These are phyloP conservation scores for Hymenopus coronatus DNA, from an alignment of 2,888 invertebrate species.

Conservation along the genomic window DNA sequence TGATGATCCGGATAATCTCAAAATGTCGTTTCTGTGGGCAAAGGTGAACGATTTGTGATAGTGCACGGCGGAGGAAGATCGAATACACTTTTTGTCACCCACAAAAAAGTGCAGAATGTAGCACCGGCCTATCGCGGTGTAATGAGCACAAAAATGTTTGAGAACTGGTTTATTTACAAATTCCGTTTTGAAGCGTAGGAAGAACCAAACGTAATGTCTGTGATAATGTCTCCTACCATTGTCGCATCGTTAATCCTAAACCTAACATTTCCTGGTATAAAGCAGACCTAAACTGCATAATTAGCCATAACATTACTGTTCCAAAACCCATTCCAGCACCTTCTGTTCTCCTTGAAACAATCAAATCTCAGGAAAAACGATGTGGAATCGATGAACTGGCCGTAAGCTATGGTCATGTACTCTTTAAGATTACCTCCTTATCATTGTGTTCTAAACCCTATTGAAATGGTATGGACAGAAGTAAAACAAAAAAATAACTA, in stretches of 20 bases:
- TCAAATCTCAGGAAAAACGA: not conserved
- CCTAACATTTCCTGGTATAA: not conserved
- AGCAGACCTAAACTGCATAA: not conserved
- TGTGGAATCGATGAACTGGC: not conserved
- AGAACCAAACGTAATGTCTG: not conserved
- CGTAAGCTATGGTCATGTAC: too few species aligned
- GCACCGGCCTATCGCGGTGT: not conserved
- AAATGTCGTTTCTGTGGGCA: not conserved
- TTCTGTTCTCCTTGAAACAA: not conserved
- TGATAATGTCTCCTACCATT: not conserved
- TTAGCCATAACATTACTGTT: not conserved
- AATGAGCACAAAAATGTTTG: not conserved
- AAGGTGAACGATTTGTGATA: not conserved
- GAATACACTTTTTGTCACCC: not conserved
- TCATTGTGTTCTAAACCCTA: not conserved
- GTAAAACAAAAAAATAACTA: not conserved
- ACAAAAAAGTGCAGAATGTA: not conserved
- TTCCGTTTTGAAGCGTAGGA: not conserved
- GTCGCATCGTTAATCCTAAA: not conserved
- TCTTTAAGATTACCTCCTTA: too few species aligned
- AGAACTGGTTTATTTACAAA: not conserved
- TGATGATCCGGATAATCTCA: not conserved
- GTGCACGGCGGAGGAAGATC: not conserved
- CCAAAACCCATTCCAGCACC: not conserved
- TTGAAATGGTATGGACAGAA: not conserved